These are phyloP conservation scores for Danio kyathit DNA, from an alignment of 2,797 vertebrate species.

Conservation along the genomic window DNA sequence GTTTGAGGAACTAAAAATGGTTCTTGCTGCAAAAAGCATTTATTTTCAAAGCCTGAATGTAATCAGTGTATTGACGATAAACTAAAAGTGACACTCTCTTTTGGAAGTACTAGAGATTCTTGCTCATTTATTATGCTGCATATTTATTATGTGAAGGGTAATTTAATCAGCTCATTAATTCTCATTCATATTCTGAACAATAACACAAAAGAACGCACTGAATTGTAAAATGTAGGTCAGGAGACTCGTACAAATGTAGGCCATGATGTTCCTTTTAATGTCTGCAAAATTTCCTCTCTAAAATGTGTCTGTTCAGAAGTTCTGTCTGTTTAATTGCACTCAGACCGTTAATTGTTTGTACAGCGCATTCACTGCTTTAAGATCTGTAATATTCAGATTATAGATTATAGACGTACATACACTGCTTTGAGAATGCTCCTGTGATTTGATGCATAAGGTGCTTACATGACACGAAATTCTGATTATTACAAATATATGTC, in stretches of 20 bases:
- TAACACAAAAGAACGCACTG: neutral
- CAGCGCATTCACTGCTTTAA: neutral
- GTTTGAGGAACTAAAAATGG: no score
- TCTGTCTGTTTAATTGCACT: neutral
- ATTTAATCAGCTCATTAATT: constrained; percentile 28
- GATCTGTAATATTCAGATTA: no score
- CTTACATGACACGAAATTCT: neutral
- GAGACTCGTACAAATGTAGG: neutral
- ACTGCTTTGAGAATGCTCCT: neutral
- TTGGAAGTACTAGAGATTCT: neutral
- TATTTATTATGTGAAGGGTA: neutral
- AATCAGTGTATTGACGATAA: neutral
- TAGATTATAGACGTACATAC: no score
- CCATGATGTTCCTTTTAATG: neutral
- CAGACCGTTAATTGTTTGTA: neutral
- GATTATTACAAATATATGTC: neutral
- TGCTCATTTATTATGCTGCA: constrained; percentile 8
- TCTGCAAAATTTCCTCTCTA: neutral
- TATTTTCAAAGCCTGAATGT: neutral
- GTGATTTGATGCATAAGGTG: neutral
- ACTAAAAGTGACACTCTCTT: constrained; percentile 3
- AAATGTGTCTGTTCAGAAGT: neutral
- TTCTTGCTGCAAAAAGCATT: neutral
- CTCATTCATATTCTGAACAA: constrained; percentile 21
- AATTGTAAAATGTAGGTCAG: constrained; percentile 12